Evolutionary conservation across 2,888 invertebrate species (phyloP), one percentile per base, ranked within the genome.

Genomic region (Netelia inedita): DNA sequence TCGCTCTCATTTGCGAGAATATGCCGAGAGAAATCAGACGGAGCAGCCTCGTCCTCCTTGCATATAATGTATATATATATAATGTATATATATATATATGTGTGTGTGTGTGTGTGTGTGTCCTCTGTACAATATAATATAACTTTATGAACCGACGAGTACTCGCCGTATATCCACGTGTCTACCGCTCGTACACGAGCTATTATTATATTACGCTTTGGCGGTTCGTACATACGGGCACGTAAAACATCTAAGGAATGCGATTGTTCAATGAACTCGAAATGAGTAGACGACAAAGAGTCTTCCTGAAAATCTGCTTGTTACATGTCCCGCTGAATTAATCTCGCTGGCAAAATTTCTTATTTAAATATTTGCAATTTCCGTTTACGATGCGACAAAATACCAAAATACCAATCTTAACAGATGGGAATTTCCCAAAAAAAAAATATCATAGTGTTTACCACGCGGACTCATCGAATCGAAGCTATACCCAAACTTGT

Each of bases 21-120:
- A 79, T 72, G 71, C 79, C 72, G 82, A 66, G 85, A 79, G 66
- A 82, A 85, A 85, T 82, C 71, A 79, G 82, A 55, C 82, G 82
- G 79, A 82, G 75, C 79, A 82, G 68, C 79, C 82, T 82, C 85
- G 79, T 72, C 66, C 82, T 75, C 71, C 75, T 75, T 79, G 81
- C 78, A 73, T 46, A 11, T 46, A 28, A 28, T 28, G 28, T 2
- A 0, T 28, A 6, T 11, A 46, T 46, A 46, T 11, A 46, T 46
- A 14, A 9, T 46, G 10, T 46, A 46, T 14, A 46, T 11, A 46
- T 46, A 46, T 2, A 46, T 2, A 2, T 46, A 2, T 28, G 3
- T 1, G 28, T 28, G 28, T 28, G 28, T 28, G 28, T 28, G 3
- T 28, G 28, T 5, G 28, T 28, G 14, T 57, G 57, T 19, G 28